phyloP scores from a whole-genome alignment of 2,797 vertebrate species.

The Micropoecilia bifurca region DNA sequence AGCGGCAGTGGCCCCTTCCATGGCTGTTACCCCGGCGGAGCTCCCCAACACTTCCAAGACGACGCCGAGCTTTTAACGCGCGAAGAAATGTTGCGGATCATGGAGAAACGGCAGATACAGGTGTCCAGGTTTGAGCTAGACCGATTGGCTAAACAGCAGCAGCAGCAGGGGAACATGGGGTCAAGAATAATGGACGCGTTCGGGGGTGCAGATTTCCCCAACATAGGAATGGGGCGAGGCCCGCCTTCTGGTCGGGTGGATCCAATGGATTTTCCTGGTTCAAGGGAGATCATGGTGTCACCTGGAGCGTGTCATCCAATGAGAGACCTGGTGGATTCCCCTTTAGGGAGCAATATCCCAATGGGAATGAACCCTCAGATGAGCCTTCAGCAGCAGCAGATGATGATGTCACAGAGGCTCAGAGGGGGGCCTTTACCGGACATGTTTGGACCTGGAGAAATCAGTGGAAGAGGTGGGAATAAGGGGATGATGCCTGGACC shows the following conservation, averaged over 20 bases:
- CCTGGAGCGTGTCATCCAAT: conserved; percentile 82
- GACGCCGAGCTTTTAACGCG: conserved; percentile 88
- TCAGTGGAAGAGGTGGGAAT: conserved; percentile 82
- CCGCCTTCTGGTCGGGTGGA: conserved; percentile 79
- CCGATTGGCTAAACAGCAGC: conserved; percentile 88
- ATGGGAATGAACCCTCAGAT: conserved; percentile 93
- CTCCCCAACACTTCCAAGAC: conserved; percentile 83
- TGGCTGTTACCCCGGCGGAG: conserved; percentile 85
- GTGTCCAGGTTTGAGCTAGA: conserved; percentile 92
- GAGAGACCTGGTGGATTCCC: conserved; percentile 88
- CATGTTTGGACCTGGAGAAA: conserved; percentile 86
- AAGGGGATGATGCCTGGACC: conserved; percentile 86
- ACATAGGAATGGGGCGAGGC: conserved; percentile 79
- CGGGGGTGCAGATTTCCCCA: conserved; percentile 75
- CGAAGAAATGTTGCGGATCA: conserved; percentile 92
- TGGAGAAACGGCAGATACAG: conserved; percentile 90
- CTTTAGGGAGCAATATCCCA: conserved; percentile 86
- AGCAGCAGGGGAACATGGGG: conserved; percentile 75
- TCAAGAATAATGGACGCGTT: conserved; percentile 76
- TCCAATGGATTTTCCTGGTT: conserved; percentile 88
- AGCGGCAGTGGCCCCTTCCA: conserved; percentile 88
- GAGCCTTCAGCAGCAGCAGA: conserved; percentile 90
- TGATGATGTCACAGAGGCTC: conserved; percentile 91
- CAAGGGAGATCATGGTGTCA: conserved; percentile 90
- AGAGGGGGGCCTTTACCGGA: conserved; percentile 78